Evolutionary conservation across 2,113 vertebrate species (phyloP), one percentile per base, ranked within the genome.

Genomic region (Phrynosoma platyrhinos): DNA sequence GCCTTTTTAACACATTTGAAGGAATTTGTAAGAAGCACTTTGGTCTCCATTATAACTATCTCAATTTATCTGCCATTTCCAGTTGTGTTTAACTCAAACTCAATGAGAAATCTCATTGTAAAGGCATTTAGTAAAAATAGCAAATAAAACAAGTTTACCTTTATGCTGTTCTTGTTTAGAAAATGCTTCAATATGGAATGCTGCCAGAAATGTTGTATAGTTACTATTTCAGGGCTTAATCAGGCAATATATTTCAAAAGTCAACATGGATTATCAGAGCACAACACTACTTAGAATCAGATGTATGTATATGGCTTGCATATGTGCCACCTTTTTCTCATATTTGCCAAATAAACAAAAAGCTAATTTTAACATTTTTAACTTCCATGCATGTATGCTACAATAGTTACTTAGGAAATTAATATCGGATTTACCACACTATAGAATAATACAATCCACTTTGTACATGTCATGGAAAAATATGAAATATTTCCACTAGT

Each of bases 61-160:
- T 92, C 92, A 87, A n/a, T 98, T 98, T 98, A 98, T 98, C 98
- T 98, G 88, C 93, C 90, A 83, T 96, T 95, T 96, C 96, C 98
- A 98, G 97, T 97, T 97, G 97, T 94, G 95, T 96, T 95, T 96
- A 95, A 91, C 94, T 97, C 94, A 95, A 96, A 96, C 96, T 95
- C 95, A 95, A 87, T 83, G 93, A 97, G 91, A 94, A 95, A 95
- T 88, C 94, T 91, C 86, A 92, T 91, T 92, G 94, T 93, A 93
- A 95, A 96, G 85, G 91, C 93, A 91, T 91, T 92, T 82, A 91
- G 82, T 88, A 94, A 90, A 88, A 93, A 96, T 94, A 95, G 88
- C 76, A 95, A 95, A 93, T 95, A 94, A 92, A 93, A 92, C 78
- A 84, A 90, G 40, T 95, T 97, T 90, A 95, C 93, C 92, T 94